Percentiles rank a stretch among this genome's conserved stretches.
Conservation (phyloP, 35 echinoderm and acorn worm species). For the Ophiothrix spiculata region DNA sequence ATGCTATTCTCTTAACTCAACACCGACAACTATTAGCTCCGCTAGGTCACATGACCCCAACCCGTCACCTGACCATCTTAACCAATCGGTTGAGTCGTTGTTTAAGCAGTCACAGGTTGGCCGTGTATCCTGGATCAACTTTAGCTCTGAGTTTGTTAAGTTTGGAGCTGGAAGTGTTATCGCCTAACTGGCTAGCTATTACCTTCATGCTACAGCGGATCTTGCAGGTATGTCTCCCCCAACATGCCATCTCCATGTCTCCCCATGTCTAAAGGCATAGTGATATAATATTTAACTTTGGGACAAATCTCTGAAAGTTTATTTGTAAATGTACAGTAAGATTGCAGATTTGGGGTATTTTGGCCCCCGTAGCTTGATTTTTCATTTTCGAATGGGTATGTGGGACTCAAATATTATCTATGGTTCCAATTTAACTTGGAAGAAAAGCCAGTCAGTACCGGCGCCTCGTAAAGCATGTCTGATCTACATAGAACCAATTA, state of each 20-base stretch:
- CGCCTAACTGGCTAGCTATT: conserved; percentile 79
- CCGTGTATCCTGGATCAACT: conserved; percentile 64
- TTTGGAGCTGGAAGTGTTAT: conserved; percentile 85
- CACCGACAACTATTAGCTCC: conserved; percentile 61
- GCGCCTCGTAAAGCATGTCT: too few species aligned
- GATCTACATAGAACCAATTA: too few species aligned
- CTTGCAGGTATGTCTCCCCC: conserved; percentile 58
- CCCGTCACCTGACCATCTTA: conserved; percentile 82
- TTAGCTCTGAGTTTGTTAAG: conserved; percentile 83
- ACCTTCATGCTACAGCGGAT: conserved; percentile 73
- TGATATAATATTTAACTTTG: background rate
- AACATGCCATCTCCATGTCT: background rate
- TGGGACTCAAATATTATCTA: too few species aligned
- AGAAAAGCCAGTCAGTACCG: too few species aligned
- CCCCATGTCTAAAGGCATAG: background rate
- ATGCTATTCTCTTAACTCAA: conserved; percentile 74
- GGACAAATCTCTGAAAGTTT: too few species aligned
- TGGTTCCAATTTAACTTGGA: too few species aligned
- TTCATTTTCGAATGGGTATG: too few species aligned
- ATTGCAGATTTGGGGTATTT: too few species aligned
- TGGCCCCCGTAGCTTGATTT: too few species aligned
- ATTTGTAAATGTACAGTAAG: too few species aligned
- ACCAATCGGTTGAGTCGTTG: conserved; percentile 65
- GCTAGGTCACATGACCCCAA: conserved; percentile 81
- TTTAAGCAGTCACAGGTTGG: conserved; percentile 66